A percentile compares a stretch with the other conserved stretches of the same genome.
Evolutionary conservation across 2,888 invertebrate genomes (phyloP).

Genomic region (Gibbula magus): DNA sequence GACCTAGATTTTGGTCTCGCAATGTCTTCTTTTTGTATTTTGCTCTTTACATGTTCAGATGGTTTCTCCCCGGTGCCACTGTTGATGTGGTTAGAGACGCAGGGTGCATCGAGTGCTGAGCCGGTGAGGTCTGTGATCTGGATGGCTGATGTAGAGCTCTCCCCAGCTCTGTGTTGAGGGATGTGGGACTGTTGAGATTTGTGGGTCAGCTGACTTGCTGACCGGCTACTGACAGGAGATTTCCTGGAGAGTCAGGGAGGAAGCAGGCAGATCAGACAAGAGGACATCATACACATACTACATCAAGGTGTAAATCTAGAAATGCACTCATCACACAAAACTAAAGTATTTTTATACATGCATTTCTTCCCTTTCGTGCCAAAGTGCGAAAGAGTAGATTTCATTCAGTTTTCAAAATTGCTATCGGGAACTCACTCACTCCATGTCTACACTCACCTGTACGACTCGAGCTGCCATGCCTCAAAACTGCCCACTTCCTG

Average conservation of each 20-base stretch:
- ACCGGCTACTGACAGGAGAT: too few species aligned
- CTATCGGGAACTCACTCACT: too few species aligned
- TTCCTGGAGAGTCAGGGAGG: background rate
- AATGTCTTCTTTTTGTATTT: background rate
- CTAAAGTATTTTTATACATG: too few species aligned
- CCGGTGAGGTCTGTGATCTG: constrained; percentile 34
- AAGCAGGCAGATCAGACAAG: background rate
- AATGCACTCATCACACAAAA: too few species aligned
- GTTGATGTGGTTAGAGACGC: constrained; percentile 39
- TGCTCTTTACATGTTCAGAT: background rate
- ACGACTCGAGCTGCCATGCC: constrained; percentile 51
- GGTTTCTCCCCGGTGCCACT: background rate
- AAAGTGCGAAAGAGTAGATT: too few species aligned
- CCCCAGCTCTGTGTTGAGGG: background rate
- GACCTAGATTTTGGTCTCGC: background rate
- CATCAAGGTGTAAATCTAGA: too few species aligned
- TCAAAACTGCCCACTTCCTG: constrained; percentile 52
- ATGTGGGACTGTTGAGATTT: background rate
- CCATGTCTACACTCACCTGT: constrained; percentile 36
- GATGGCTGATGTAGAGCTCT: background rate
- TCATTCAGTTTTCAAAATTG: too few species aligned
- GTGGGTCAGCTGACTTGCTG: background rate
- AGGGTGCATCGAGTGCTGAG: constrained; percentile 34
- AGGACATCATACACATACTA: too few species aligned
- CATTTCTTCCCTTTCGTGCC: too few species aligned